These are phyloP conservation scores for Holothuria glaberrima DNA, from an alignment of 35 echinoderm and acorn worm species.

Conservation along the genomic window DNA sequence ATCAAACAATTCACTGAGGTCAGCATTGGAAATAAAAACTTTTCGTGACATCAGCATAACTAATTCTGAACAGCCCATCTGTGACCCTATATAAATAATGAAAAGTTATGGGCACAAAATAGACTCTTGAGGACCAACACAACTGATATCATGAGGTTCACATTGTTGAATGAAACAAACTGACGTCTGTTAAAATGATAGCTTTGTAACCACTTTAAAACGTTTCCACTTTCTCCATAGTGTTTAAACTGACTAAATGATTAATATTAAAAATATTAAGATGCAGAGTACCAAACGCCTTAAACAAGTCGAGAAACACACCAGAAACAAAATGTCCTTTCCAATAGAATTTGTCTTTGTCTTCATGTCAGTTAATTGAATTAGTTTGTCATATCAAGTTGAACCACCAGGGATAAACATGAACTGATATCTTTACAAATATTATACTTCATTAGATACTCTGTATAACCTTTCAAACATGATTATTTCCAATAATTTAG, in stretches of 20 bases:
- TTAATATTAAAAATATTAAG: constrained; percentile 63
- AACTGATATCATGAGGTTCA: constrained; percentile 5
- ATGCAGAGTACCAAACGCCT: constrained; percentile 68
- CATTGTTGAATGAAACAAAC: constrained; percentile 41
- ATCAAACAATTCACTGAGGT: background rate
- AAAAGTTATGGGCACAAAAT: constrained; percentile 27
- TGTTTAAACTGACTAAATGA: constrained; percentile 21
- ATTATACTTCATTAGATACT: background rate
- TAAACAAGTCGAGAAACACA: too few relatives aligned
- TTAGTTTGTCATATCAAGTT: background rate
- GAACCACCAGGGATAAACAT: background rate
- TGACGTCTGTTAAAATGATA: too few relatives aligned
- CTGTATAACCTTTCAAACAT: background rate
- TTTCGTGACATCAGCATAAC: background rate
- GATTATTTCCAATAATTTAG: background rate
- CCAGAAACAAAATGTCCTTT: background rate
- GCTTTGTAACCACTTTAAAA: too few relatives aligned
- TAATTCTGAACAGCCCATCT: background rate
- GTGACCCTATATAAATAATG: constrained; percentile 22
- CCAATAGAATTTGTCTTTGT: background rate
- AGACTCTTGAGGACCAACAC: constrained; percentile 24
- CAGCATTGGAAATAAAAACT: background rate
- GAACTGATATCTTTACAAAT: constrained; percentile 24
- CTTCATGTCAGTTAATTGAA: background rate
- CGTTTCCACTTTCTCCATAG: constrained; percentile 52